Evolutionary conservation across 1,140 invertebrate species (phyloP), one percentile per base, ranked within the genome.

Genomic region (Pomphorhynchus laevis): DNA sequence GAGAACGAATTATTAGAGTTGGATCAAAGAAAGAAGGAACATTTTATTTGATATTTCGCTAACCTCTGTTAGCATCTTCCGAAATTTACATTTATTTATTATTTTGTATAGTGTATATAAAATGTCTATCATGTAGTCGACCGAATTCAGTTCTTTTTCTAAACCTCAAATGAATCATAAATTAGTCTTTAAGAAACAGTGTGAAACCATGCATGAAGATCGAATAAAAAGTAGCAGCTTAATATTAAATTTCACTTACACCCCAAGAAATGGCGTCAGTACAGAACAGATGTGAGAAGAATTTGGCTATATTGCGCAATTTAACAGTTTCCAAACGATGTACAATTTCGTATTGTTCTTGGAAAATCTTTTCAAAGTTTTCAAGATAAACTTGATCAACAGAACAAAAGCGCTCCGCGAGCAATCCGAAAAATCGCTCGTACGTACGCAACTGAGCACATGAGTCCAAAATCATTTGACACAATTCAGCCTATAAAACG

Each of bases 391-490:
- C 69, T 50, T 69, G 68, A 47, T 80, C 79, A 1, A 89, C 71
- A 39, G 70, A 68, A 54, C 82, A 91, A 53, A 93, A 86, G 34
- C 84, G 61, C 63, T 69, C 68, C 4, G 79, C 77, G 23, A 98
- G 53, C 2, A 93, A 59, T 0, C 86, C 86, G 61, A 73, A 98
- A 53, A 95, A 95, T 56, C 91, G 89, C 53, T 93, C 80, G 51
- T 95, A 98, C 0, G 84, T 95, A 44, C 89, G 63, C 55, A 89
- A 76, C 59, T 98, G 84, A 4, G 84, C 82, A 62, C 86, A 95
- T 51, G 86, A 95, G 61, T 98, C 89, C 5, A 86, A 57, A 47
- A 95, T 82, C 86, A 98, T 95, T 54, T 93, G 74, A 53, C 84
- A 95, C 1, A 98, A 60, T 58, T 98, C 89, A 8, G 52, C 46